A percentile compares a stretch with the other conserved stretches of the same genome.
phyloP scores from a whole-genome alignment of 2,797 vertebrate genomes.

The Limnodromus scolopaceus region DNA sequence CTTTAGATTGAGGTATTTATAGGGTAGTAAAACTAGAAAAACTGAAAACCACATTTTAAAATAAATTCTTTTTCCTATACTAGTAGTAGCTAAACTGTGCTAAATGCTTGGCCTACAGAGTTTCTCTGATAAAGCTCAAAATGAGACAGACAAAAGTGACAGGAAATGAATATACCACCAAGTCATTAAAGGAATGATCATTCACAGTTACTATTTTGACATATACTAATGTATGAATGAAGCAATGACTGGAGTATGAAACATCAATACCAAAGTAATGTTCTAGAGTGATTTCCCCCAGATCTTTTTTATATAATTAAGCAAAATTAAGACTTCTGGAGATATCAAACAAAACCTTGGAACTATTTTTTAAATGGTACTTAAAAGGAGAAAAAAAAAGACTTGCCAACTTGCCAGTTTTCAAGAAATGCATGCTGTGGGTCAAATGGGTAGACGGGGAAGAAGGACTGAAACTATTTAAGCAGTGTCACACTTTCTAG shows the following conservation, averaged over 20 bases:
- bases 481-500: neutral
- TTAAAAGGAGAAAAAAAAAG: neutral
- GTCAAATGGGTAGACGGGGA: neutral
- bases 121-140: neutral
- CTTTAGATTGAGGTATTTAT: neutral
- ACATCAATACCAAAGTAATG: neutral
- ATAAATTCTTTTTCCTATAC: neutral
- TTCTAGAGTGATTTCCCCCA: neutral
- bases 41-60: neutral
- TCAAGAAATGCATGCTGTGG: neutral
- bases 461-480: constrained; percentile 15
- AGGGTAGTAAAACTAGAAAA: neutral
- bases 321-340: neutral
- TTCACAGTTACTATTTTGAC: neutral
- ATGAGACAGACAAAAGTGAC: neutral
- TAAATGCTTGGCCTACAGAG: neutral
- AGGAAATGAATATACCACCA: neutral
- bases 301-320: neutral
- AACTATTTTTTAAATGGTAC: neutral
- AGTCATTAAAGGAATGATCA: neutral
- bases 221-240: neutral
- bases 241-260: neutral
- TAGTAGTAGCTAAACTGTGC: neutral
- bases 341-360: neutral
- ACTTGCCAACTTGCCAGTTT: neutral